Conservation (phyloP, 2,113 vertebrate species). For the Bubo blakistoni region DNA sequence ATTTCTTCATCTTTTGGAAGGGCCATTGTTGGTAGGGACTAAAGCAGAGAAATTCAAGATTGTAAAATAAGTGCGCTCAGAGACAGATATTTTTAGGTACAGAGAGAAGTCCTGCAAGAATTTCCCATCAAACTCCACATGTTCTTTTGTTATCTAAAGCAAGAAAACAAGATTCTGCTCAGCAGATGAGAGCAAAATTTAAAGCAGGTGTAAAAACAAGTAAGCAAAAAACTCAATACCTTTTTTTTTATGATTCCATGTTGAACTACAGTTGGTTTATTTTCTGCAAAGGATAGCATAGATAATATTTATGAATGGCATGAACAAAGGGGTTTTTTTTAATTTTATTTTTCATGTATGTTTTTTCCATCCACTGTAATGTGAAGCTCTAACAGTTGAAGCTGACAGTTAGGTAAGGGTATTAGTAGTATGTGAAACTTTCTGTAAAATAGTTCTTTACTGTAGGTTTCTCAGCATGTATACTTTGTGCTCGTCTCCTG, state of each 20-base stretch:
- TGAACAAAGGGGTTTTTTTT: neutral
- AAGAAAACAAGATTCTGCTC: neutral
- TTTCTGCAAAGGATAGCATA: neutral
- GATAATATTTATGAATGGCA: neutral
- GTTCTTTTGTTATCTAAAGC: neutral
- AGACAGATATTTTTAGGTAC: neutral
- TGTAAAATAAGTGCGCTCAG: neutral
- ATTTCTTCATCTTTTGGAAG: neutral
- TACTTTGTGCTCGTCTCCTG: neutral
- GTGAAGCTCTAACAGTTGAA: neutral
- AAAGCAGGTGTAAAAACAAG: neutral
- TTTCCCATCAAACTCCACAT: neutral
- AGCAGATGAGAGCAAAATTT: neutral
- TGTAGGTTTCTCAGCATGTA: neutral
- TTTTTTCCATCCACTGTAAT: neutral
- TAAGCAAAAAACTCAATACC: neutral
- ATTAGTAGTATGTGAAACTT: neutral
- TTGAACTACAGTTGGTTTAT: neutral
- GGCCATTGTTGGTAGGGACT: neutral
- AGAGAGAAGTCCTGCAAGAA: neutral
- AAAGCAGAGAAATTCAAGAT: neutral
- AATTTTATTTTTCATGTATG: neutral
- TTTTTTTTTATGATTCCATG: neutral
- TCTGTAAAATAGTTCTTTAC: neutral
- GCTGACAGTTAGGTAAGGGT: neutral